Percentiles rank a stretch among this genome's conserved stretches.
phyloP scores from a whole-genome alignment of 92 coral and sea anemone genomes.

The Epizoanthus stellaris region DNA sequence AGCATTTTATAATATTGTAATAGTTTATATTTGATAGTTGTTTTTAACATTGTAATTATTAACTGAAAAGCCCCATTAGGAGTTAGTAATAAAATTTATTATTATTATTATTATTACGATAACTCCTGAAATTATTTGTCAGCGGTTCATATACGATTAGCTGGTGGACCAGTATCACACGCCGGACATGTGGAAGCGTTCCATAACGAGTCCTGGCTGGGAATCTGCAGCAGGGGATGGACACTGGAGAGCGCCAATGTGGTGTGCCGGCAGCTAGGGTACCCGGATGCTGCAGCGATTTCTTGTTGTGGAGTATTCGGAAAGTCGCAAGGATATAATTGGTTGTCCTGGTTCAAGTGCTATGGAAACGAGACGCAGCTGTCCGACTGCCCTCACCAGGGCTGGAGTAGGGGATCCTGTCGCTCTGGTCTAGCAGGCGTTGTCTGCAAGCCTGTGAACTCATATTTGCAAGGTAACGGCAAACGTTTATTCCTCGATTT shows the following conservation, averaged over 20 bases:
- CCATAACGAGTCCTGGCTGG: constrained; percentile 50
- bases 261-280: constrained; percentile 64
- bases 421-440: constrained; percentile 8
- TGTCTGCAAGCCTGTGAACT: constrained; percentile 17
- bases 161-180: constrained; percentile 43
- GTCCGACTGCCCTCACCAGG: constrained; percentile 65
- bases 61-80: no score
- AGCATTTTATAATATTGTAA: no score
- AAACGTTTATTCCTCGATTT: no score
- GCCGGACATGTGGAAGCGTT: constrained; percentile 56
- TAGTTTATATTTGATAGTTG: no score
- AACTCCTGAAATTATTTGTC: no score
- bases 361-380: constrained; percentile 67
- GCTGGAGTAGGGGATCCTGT: constrained; percentile 63
- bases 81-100: no score
- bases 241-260: constrained; percentile 34
- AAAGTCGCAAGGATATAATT: constrained; percentile 9
- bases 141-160: constrained; percentile 32
- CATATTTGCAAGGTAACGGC: not conserved
- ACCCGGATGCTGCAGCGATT: not conserved
- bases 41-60: no score
- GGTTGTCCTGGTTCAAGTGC: constrained; percentile 60
- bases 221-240: constrained; percentile 25
- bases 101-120: no score
- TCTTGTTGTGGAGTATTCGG: not conserved